Percentiles rank a stretch among this genome's conserved stretches.
Conservation (phyloP, 1,140 invertebrate species). For the Heliconius nattereri region DNA sequence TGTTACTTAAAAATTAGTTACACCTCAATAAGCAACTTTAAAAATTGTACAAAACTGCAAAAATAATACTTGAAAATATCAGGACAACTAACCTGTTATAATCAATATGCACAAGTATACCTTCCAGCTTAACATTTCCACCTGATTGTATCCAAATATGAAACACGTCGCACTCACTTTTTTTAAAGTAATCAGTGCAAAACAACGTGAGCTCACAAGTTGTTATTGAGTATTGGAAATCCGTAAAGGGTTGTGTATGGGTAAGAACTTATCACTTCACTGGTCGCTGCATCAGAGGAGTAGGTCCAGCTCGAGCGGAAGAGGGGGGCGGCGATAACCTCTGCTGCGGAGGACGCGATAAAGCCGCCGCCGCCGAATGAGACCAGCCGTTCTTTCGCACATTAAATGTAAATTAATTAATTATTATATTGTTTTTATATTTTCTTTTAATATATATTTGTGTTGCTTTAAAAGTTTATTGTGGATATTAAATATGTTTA, state of each 20-base stretch:
- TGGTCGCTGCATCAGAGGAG: slow-evolving; percentile 61
- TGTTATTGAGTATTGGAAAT: slow-evolving; percentile 26
- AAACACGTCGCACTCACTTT: slow-evolving; percentile 33
- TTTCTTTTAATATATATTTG: neutral
- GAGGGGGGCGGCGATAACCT: slow-evolving; percentile 69
- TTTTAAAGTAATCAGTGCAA: neutral
- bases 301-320: slow-evolving; percentile 54
- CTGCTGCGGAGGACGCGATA: slow-evolving; percentile 69
- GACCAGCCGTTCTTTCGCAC: slow-evolving; percentile 58
- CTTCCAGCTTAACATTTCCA: slow-evolving; percentile 73
- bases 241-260: slow-evolving; percentile 46
- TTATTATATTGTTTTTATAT: neutral
- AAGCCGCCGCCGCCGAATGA: slow-evolving; percentile 61
- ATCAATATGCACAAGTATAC: slow-evolving; percentile 62
- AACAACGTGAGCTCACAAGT: neutral
- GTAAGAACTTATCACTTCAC: slow-evolving; percentile 49
- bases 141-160: slow-evolving; percentile 51
- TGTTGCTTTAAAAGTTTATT: neutral
- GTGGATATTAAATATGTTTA: neutral
- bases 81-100: slow-evolving; percentile 57
- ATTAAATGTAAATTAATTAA: neutral
- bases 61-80: neutral
- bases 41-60: too few species aligned
- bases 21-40: too few species aligned
- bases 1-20: too few species aligned